Evolutionary conservation across 2,797 vertebrate species (phyloP).

Genomic region (Sphaeramia orbicularis): DNA sequence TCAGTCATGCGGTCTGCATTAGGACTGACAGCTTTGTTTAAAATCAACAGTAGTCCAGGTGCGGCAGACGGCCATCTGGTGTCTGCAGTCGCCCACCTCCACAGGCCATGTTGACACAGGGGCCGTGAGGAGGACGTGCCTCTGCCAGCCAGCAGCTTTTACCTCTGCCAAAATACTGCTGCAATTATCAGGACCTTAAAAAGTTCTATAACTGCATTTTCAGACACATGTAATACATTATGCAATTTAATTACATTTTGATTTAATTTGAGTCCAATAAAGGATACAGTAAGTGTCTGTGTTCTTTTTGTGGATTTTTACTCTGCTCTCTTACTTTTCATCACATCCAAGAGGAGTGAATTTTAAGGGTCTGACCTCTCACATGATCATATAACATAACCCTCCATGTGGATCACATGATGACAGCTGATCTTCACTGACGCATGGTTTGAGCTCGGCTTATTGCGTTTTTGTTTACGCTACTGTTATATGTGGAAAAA

Average conservation of each 20-base stretch:
- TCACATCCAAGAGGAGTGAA: neutral
- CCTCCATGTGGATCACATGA: conserved; percentile 29
- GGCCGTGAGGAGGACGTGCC: conserved; percentile 25
- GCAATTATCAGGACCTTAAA: neutral
- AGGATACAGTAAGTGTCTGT: too few relatives aligned
- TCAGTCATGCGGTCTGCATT: conserved; percentile 58
- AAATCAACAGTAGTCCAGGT: conserved; percentile 74
- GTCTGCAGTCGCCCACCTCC: conserved; percentile 55
- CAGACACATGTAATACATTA: too few relatives aligned
- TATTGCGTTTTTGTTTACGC: neutral
- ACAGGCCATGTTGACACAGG: conserved; percentile 60
- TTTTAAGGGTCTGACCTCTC: conserved; percentile 8
- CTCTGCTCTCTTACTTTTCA: neutral
- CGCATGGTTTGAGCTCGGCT: conserved; percentile 16
- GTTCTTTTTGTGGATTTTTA: neutral
- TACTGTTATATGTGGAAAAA: conserved; percentile 5
- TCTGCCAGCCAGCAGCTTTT: conserved; percentile 30
- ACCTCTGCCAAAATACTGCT: conserved; percentile 15
- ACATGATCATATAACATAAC: conserved; percentile 18
- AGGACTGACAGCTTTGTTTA: conserved; percentile 72
- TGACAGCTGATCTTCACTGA: conserved; percentile 18
- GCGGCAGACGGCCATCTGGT: conserved; percentile 65
- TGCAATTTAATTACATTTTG: too few relatives aligned
- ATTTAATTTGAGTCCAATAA: too few relatives aligned
- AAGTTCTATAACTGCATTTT: neutral